These are phyloP conservation scores for Chloebia gouldiae DNA, from an alignment of 2,113 vertebrate genomes.

Conservation along the genomic window DNA sequence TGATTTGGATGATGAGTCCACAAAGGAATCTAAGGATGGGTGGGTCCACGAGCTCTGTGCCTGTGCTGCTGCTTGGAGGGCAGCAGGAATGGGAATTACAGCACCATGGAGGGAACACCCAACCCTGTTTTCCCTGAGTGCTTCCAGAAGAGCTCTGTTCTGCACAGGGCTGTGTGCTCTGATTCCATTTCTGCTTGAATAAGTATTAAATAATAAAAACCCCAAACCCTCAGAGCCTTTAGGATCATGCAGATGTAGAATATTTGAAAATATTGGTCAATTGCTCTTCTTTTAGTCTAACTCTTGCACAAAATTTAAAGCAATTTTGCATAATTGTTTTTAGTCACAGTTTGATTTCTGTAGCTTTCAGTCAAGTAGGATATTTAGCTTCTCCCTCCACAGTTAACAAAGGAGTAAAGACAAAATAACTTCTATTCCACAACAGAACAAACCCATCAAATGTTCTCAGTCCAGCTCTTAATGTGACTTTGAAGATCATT, in stretches of 20 bases:
- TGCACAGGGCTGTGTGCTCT: not conserved
- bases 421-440: slow-evolving; percentile 2
- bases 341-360: not conserved
- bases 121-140: not conserved
- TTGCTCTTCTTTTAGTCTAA: not conserved
- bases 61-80: not conserved
- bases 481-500: not conserved
- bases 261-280: not conserved
- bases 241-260: not conserved
- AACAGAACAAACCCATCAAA: not conserved
- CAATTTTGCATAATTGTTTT: not conserved
- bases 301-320: not conserved
- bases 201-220: not conserved
- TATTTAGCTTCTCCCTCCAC: not conserved
- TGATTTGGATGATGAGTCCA: not conserved
- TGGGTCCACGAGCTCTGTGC: not conserved
- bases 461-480: not conserved
- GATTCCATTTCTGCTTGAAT: not conserved
- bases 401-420: slow-evolving; percentile 46
- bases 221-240: not conserved
- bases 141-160: not conserved
- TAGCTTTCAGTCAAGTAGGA: not conserved
- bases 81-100: not conserved
- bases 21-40: not conserved
- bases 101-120: not conserved